Evolutionary conservation across 2,113 vertebrate species (phyloP), one percentile per base, ranked within the genome.

Genomic region (Grantiella picta): DNA sequence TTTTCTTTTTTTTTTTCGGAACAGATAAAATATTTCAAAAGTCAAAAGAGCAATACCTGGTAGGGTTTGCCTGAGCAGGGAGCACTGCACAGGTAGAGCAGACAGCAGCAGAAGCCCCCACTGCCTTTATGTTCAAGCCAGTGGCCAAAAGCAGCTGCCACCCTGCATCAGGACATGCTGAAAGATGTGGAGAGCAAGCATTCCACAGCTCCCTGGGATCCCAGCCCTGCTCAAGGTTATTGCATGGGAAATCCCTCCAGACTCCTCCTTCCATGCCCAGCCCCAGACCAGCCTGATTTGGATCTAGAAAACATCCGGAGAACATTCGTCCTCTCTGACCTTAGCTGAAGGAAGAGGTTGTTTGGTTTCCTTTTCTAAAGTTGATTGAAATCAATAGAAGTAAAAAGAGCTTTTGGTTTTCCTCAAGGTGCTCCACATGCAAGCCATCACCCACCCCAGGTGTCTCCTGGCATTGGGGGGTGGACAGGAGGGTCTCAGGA

Each of bases 391-490:
- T 29, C 33, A 33, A 24, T 2, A 23, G 22, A 18, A 49, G 24
- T 35, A 63, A 64, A 23, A 35, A 9, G 36, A 82, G 31, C 5
- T 82, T 68, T 44, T 64, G 14, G 33, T 33, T 87, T 81, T 44
- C 69, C 45, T 82, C 1, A 13, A 40, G 59, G 53, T 25, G 14
- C 4, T 15, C 7, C 31, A 8, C 15, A 7, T 3, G 1, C 40
- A 59, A 40, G 8, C 11, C 69, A 47, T 22, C 7, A 0, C 73
- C 35, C 1, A 1, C 8, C 57, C 38, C 3, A 4, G 35, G 35
- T 21, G 33, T 14, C 21, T 77, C 25, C 60, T 75, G 75, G 40
- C 47, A 29, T 2, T 12, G 29, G 7, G 53, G 3, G 33, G 15
- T 1, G 2, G 24, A 22, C 31, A 66, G 49, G 44, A 77, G 25